A percentile compares a stretch with the other conserved stretches of the same genome.
phyloP scores from a whole-genome alignment of 2,888 invertebrate species.

The Trachelus stipa region DNA sequence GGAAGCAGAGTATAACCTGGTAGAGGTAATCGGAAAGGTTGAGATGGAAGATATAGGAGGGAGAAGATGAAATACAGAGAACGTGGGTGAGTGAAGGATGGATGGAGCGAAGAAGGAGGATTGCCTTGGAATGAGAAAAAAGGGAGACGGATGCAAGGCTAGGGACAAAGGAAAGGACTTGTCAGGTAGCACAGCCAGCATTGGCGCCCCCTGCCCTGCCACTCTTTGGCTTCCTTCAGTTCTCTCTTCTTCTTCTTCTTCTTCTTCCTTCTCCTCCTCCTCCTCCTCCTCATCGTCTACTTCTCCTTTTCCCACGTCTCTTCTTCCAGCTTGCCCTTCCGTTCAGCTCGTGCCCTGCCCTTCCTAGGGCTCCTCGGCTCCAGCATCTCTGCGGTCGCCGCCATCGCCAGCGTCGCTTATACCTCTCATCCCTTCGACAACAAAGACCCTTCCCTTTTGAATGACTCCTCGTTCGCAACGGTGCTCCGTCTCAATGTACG shows the following conservation, averaged over 20 bases:
- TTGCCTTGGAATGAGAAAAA: conserved; percentile 40
- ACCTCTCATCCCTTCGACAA: neutral
- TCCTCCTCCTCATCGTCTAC: conserved; percentile 16
- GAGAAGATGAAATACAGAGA: conserved; percentile 11
- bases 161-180: conserved; percentile 54
- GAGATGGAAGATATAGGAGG: neutral
- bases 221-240: conserved; percentile 22
- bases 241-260: conserved; percentile 23
- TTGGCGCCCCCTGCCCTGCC: conserved; percentile 35
- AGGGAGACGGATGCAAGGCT: conserved; percentile 32
- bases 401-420: neutral
- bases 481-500: too few species aligned
- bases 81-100: conserved; percentile 16
- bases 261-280: conserved; percentile 15
- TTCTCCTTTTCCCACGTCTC: conserved; percentile 16
- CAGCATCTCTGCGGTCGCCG: neutral
- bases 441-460: too few species aligned
- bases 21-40: neutral
- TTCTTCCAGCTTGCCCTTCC: conserved; percentile 16
- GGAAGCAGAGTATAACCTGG: neutral
- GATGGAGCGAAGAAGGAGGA: conserved; percentile 19
- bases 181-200: conserved; percentile 42
- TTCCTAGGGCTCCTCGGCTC: too few species aligned
- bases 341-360: neutral
- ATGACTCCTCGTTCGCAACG: too few species aligned